Evolutionary conservation across 2,888 invertebrate genomes (phyloP), one percentile per base, ranked within the genome.

Genomic region (Philereme vetulata): DNA sequence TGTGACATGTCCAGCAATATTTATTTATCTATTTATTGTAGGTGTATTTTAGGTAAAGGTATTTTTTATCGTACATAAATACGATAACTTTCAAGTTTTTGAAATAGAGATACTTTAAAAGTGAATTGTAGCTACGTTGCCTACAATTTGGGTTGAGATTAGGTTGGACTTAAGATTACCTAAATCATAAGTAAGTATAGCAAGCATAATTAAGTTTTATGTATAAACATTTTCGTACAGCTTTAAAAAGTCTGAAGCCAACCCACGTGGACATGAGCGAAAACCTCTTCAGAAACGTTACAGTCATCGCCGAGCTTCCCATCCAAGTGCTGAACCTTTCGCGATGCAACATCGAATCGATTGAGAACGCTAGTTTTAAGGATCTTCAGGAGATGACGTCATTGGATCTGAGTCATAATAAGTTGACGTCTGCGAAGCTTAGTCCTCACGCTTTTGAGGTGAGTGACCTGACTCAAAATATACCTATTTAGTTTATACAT

Each of bases 321-420:
- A 80, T 96, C 0, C 84, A 88, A 53, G 88, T 91, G 35, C 77
- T 97, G 34, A 94, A 95, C 71, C 85, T 97, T 5, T 93, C 93
- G 0, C 79, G 93, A 53, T 96, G 95, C 80, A 85, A 86, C 46
- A 95, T 97, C n/a, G 88, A 84, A 4, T 78, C 76, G 6, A 95
- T 97, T 50, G 93, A 93, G 5, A 82, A 91, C 9, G 91, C 86
- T 0, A 94, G 95, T 11, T 97, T 97, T 77, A 88, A 86, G 60
- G 92, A 94, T 62, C 81, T 97, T 6, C 93, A 93, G 48, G 88
- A 93, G 48, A 89, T 97, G 79, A 86, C 86, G 0, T 93, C 92
- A 3, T 75, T 97, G 48, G 95, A 96, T 80, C 82, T 97, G 64
- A 95, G 96, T 59, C 81, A 94, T 62, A 97, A 97, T 70, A 88